These are phyloP conservation scores for Phycodurus eques DNA, from an alignment of 2,113 vertebrate species.

Conservation along the genomic window DNA sequence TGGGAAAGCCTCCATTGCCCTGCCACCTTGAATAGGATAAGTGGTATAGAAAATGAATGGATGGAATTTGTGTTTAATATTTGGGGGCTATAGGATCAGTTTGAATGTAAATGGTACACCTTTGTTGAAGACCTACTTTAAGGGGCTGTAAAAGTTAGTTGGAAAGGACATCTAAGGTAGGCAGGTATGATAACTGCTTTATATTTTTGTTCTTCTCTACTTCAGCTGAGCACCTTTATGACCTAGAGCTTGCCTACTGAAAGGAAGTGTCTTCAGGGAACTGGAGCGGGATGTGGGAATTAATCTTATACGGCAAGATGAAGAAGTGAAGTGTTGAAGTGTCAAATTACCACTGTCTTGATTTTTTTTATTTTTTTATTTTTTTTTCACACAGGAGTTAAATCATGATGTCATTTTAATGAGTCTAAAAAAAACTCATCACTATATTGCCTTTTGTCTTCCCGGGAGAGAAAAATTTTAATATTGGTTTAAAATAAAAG, in stretches of 20 bases:
- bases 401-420: conserved; percentile 73
- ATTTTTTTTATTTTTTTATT: conserved; percentile 60
- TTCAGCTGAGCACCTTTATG: conserved; percentile 50
- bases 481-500: conserved; percentile 51
- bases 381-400: conserved; percentile 60
- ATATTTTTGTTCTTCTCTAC: conserved; percentile 14
- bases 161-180: conserved; percentile 21
- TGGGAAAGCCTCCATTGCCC: neutral
- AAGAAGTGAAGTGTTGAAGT: conserved; percentile 55
- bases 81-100: neutral
- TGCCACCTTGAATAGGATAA: too few relatives aligned
- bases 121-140: conserved; percentile 40
- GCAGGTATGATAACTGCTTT: conserved; percentile 4
- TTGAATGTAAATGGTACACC: conserved; percentile 9
- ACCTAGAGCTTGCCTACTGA: conserved; percentile 66
- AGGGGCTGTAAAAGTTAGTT: conserved; percentile 6
- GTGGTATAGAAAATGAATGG: too few relatives aligned
- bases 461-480: conserved; percentile 67
- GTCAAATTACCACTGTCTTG: conserved; percentile 75
- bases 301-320: conserved; percentile 68
- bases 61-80: neutral
- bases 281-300: conserved; percentile 70
- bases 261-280: conserved; percentile 70
- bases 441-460: conserved; percentile 23
- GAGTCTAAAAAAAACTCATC: conserved; percentile 62